Conservation (phyloP, 2,113 vertebrate species). For the Athene cunicularia region DNA sequence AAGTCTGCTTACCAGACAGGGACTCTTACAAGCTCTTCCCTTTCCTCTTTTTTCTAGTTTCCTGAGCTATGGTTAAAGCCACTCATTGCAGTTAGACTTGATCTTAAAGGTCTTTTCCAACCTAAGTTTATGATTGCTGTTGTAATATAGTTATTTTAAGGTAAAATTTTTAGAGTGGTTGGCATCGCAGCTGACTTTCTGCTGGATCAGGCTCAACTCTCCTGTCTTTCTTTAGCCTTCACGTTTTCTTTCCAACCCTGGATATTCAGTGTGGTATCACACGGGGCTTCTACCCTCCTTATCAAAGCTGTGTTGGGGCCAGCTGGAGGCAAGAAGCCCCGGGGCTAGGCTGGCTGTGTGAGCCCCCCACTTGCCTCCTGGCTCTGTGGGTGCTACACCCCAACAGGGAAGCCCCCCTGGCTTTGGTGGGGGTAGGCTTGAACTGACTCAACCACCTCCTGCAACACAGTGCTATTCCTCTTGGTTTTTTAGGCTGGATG, state of each 20-base stretch:
- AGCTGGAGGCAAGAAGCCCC: neutral
- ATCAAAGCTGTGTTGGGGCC: neutral
- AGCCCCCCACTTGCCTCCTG: neutral
- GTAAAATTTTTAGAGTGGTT: neutral
- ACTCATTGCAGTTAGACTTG: accelerated
- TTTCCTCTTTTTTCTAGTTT: neutral
- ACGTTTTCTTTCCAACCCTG: accelerated
- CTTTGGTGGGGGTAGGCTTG: neutral
- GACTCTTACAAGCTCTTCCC: neutral
- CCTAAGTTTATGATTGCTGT: neutral
- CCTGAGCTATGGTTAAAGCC: neutral
- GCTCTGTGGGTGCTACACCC: neutral
- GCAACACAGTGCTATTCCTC: neutral
- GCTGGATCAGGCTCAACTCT: neutral
- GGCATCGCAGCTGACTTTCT: neutral
- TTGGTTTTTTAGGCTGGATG: neutral
- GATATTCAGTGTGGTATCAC: accelerated
- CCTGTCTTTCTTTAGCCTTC: neutral
- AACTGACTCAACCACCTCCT: neutral
- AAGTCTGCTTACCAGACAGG: neutral
- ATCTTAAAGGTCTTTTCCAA: neutral
- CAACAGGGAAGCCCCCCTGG: neutral
- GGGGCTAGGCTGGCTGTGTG: neutral
- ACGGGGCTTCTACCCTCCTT: neutral
- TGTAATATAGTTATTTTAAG: neutral